Conservation (phyloP, 2,888 invertebrate genomes). For the Clitarchus hookeri region DNA sequence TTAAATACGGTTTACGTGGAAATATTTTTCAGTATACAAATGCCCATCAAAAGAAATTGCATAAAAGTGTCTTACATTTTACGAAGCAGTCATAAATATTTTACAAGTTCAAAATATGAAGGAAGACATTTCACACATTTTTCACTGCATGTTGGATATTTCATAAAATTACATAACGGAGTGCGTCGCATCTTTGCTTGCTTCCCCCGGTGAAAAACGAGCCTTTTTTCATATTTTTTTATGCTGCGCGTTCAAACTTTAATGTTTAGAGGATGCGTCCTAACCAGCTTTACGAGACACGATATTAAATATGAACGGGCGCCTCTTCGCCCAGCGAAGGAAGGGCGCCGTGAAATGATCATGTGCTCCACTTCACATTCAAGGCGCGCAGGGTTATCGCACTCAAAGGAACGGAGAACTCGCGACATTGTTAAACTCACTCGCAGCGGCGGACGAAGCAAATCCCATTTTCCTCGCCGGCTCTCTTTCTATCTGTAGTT, state of each 20-base stretch:
- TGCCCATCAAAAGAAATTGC: no score
- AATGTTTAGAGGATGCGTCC: background rate
- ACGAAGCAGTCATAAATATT: no score
- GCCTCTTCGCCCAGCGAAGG: background rate
- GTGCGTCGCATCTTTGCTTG: background rate
- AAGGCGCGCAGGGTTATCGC: background rate
- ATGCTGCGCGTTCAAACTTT: background rate
- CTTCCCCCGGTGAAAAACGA: background rate
- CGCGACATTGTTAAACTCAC: constrained; percentile 7
- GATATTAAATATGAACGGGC: background rate
- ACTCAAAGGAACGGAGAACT: background rate
- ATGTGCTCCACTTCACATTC: background rate
- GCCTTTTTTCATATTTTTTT: background rate
- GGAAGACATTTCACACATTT: no score
- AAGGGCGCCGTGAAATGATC: background rate
- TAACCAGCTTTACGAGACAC: constrained; percentile 4
- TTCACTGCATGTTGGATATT: background rate
- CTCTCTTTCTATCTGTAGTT: background rate
- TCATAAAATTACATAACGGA: background rate
- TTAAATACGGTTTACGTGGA: no score
- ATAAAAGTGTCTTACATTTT: no score
- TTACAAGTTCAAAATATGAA: no score
- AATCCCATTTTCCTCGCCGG: background rate
- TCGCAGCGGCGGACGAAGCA: background rate
- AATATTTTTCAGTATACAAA: no score